Percentiles rank a stretch among this genome's conserved stretches.
Evolutionary conservation across 2,113 vertebrate genomes (phyloP).

Genomic region (Alethe diademata): DNA sequence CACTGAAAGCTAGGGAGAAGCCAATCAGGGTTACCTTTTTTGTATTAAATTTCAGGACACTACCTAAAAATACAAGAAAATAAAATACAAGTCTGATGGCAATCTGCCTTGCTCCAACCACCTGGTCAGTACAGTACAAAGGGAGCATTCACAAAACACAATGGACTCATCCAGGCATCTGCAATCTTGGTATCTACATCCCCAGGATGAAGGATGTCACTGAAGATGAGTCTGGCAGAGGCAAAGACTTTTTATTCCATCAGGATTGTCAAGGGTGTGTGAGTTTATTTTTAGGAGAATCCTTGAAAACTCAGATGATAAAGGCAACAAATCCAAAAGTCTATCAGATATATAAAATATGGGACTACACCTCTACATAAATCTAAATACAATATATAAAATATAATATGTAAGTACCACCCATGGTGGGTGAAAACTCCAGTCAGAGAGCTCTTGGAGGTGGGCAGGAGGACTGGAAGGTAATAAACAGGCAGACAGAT

Average conservation of each 20-base stretch:
- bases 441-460: not conserved
- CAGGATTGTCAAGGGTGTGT: rapidly evolving
- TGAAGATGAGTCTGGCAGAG: not conserved
- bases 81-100: not conserved
- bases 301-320: not conserved
- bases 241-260: not conserved
- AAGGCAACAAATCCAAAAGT: not conserved
- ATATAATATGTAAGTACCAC: not conserved
- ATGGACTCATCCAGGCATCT: not conserved
- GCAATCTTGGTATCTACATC: not conserved
- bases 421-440: not conserved
- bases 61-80: not conserved
- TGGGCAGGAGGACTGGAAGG: not conserved
- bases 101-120: not conserved
- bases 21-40: not conserved
- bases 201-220: not conserved
- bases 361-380: not conserved
- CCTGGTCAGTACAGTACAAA: not conserved
- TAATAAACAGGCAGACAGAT: not conserved
- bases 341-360: not conserved
- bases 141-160: not conserved
- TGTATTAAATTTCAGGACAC: not conserved
- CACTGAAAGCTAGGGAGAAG: not conserved
- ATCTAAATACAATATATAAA: not conserved
- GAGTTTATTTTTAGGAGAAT: not conserved